A percentile compares a stretch with the other conserved stretches of the same genome.
These are phyloP conservation scores for Chloromyia formosa DNA, from an alignment of 2,888 invertebrate genomes.

Conservation along the genomic window DNA sequence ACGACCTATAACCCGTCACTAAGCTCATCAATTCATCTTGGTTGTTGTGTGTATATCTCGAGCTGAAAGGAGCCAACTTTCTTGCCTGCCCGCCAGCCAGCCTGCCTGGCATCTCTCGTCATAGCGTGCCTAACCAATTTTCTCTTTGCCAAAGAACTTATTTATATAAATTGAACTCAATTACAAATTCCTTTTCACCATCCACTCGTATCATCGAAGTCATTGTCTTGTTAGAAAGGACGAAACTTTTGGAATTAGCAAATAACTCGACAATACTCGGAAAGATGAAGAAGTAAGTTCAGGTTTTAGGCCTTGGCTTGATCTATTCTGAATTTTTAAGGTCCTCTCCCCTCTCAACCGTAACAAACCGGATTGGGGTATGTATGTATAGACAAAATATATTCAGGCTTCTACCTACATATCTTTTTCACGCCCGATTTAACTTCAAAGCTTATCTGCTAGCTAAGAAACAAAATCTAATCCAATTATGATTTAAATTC, in stretches of 20 bases:
- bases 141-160: constrained; percentile 11
- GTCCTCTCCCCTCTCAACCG: too few relatives aligned
- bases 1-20: too few relatives aligned
- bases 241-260: constrained; percentile 31
- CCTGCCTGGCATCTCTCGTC: too few relatives aligned
- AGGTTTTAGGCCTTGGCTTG: neutral
- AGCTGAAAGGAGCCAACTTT: too few relatives aligned
- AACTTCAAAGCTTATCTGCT: constrained; percentile 39
- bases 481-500: constrained; percentile 42
- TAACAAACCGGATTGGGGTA: too few relatives aligned
- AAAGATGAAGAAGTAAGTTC: neutral
- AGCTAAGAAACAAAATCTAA: constrained; percentile 38
- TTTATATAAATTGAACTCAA: constrained; percentile 37
- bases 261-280: constrained; percentile 31
- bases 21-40: too few relatives aligned
- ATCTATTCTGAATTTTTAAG: too few relatives aligned
- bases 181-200: constrained; percentile 38
- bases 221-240: neutral
- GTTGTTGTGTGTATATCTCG: too few relatives aligned
- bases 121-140: constrained; percentile 22
- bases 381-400: too few relatives aligned
- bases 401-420: neutral
- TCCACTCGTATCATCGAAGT: constrained; percentile 13
- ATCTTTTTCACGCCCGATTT: constrained; percentile 41
- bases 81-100: too few relatives aligned